A percentile compares a stretch with the other conserved stretches of the same genome.
phyloP scores from a whole-genome alignment of 2,113 vertebrate genomes.

The Ptilonorhynchus violaceus region DNA sequence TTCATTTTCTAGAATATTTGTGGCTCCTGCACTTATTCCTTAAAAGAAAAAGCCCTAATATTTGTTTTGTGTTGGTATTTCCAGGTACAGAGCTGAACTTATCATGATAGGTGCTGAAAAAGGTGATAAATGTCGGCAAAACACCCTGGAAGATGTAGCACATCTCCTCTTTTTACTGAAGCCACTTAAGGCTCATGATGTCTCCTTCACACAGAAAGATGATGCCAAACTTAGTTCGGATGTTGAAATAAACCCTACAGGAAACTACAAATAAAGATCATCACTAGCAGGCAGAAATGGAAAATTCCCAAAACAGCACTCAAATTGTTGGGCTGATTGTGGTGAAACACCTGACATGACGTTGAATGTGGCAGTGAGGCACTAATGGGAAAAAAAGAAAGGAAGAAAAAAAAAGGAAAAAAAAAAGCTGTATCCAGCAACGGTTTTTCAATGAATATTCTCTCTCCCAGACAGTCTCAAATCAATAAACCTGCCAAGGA shows the following conservation, averaged over 20 bases:
- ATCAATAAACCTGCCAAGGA: not conserved
- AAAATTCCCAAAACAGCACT: not conserved
- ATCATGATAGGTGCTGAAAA: not conserved
- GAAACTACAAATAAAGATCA: not conserved
- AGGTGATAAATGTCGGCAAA: not conserved
- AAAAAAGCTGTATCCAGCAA: not conserved
- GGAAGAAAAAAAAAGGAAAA: too few relatives aligned
- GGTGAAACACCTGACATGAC: not conserved
- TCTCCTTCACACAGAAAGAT: not conserved
- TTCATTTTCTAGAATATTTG: not conserved
- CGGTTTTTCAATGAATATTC: not conserved
- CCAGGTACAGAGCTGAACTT: not conserved
- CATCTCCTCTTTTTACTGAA: not conserved
- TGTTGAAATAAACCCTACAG: not conserved
- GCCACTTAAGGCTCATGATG: fast-evolving
- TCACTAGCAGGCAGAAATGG: not conserved
- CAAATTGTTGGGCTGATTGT: not conserved
- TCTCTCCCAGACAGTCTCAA: not conserved
- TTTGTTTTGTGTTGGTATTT: not conserved
- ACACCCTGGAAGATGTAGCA: not conserved
- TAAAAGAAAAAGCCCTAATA: not conserved
- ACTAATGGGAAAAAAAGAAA: not conserved
- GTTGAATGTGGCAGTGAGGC: not conserved
- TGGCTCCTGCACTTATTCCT: not conserved
- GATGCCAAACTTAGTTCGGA: not conserved